Percentiles rank a stretch among this genome's conserved stretches.
phyloP scores from a whole-genome alignment of 2,888 invertebrate genomes.

The Dynastes tityus region DNA sequence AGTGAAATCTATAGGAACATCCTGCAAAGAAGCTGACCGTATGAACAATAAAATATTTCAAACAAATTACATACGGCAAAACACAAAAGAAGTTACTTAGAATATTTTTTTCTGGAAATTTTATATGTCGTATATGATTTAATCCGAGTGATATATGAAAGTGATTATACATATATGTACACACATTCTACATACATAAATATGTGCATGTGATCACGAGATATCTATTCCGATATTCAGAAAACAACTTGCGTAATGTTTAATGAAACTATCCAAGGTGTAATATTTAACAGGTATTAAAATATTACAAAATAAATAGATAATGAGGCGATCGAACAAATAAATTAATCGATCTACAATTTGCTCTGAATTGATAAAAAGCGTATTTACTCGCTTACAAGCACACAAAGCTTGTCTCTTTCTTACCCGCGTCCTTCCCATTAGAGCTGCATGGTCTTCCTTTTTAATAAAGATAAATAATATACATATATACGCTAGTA shows the following conservation, averaged over 20 bases:
- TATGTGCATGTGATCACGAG: background rate
- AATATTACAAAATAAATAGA: constrained; percentile 55
- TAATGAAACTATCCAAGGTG: constrained; percentile 48
- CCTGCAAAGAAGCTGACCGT: no score
- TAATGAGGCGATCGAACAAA: constrained; percentile 57
- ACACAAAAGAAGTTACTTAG: no score
- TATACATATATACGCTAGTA: constrained; percentile 13
- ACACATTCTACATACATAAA: background rate
- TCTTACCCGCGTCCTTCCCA: background rate
- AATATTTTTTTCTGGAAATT: no score
- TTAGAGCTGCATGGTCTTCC: background rate
- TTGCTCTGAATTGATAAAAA: constrained; percentile 60
- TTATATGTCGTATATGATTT: no score
- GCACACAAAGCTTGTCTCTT: background rate
- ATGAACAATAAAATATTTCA: no score
- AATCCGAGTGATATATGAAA: no score
- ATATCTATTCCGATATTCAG: constrained; percentile 24
- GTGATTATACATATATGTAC: background rate
- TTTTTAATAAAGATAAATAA: background rate
- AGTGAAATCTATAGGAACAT: no score
- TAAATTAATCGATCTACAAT: constrained; percentile 59
- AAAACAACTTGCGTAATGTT: constrained; percentile 51
- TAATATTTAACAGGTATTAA: constrained; percentile 55
- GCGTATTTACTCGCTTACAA: constrained; percentile 54
- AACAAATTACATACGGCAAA: no score